Base-by-base conservation (phyloP, 2,888 invertebrate species). In the Rotaria macrura region DNA sequence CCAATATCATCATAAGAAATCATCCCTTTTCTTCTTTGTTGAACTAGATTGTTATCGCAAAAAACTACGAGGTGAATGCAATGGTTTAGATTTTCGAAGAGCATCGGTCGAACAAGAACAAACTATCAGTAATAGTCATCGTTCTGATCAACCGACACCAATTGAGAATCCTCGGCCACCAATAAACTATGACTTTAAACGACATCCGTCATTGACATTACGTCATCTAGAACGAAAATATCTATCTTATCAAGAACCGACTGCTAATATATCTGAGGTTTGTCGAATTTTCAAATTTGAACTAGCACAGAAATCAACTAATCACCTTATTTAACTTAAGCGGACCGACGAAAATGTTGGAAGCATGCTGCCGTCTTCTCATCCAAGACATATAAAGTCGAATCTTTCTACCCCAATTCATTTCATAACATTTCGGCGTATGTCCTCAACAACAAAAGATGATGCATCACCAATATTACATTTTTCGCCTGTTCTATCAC, bases 51-150 rank as follows among this genome's bases (percentile, higher is more conserved):
- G 79, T n/a, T 79, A 79, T 79, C 79, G 79, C 10, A 40, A 43
- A 79, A 79, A 79, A 79, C 79, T n/a, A 79, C 40, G 43, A 43
- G 79, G 79, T n/a, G 79, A 79, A 3, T 79, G 79, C n/a, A 40
- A 43, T n/a, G 10, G 43, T 40, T 43, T 43, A n/a, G 43, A 79
- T 4, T 79, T 79, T 79, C 79, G n/a, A 79, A 9, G n/a, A 25
- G 79, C 79, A 43, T 25, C 79, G 25, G 0, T 0, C 12, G 65
- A 65, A 20, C 79, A n/a, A 23, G 43, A 25, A 43, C 43, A 9
- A n/a, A n/a, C 12, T 14, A 25, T 79, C 14, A 10, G 43, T n/a
- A 79, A 79, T n/a, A 17, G 20, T 20, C 65, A 29, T 17, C 34
- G 20, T 34, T 20, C 34, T 65, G 65, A 65, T 65, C 34, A 34